Base-by-base conservation (phyloP, 1,140 invertebrate species). In the Stegodyphus dumicola region DNA sequence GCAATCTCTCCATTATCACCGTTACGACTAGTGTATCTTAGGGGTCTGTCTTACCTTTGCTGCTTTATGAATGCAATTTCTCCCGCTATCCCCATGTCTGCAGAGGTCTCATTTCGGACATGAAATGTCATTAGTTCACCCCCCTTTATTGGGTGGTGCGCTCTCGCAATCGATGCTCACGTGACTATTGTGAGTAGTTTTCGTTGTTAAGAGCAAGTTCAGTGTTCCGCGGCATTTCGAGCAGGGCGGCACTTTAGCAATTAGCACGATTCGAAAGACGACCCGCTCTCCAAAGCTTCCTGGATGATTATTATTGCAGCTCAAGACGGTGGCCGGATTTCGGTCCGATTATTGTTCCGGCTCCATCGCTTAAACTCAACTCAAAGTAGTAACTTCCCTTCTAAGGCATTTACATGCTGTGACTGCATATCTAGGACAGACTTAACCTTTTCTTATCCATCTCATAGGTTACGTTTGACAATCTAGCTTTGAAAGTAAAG, bases 21-120 rank as follows among this genome's bases (percentile, higher is more conserved):
- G 13, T n/a, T 64, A 66, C 64, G 52, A 15, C 18, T 66, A 13
- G 48, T 65, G 15, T 49, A 65, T 65, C 60, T 65, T 33, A 11
- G 9, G 64, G 48, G 76, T 67, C 64, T 64, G 60, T 77, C 76
- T 77, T 77, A 77, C 76, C 76, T 77, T 65, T 33, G 60, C 60
- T 77, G 76, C 76, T 77, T 77, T 77, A 77, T 77, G 76, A 77
- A 66, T 77, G 76, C 76, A 65, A 66, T 66, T 67, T 67, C 76
- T 48, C 76, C 60, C 33, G 33, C 33, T 33, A 33, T 33, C 33
- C 33, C 17, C 18, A 49, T 66, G 76, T 67, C 64, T 18, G 65
- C 76, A 77, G 15, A 9, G 9, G 76, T 77, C 65, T 67, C 76
- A 77, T 77, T 77, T 77, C 76, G 76, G 76, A 77, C 76, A 77